Conservation (phyloP, 2,888 invertebrate species). For the Cataglyphis albicans region DNA sequence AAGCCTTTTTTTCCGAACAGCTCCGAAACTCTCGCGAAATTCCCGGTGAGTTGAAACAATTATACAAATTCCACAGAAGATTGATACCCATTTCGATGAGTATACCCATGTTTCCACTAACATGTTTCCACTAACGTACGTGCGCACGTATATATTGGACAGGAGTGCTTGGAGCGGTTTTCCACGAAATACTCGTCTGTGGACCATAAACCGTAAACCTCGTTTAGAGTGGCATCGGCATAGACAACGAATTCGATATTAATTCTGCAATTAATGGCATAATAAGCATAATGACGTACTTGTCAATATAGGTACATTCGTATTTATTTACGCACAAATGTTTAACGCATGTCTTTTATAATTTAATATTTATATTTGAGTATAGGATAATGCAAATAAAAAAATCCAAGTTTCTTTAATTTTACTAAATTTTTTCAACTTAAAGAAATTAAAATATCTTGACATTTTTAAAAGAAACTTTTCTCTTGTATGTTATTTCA, state of each 20-base stretch:
- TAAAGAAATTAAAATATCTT: neutral
- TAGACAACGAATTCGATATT: constrained; percentile 12
- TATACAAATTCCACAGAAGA: constrained; percentile 73
- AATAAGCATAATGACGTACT: neutral
- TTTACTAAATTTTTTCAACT: neutral
- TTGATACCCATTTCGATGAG: constrained; percentile 65
- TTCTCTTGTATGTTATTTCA: neutral
- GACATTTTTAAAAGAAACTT: neutral
- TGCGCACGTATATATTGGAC: constrained; percentile 45
- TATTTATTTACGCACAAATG: neutral
- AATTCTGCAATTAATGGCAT: neutral
- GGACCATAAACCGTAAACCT: constrained; percentile 18
- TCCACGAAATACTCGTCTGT: constrained; percentile 44
- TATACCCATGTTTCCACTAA: constrained; percentile 40
- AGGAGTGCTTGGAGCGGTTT: constrained; percentile 35
- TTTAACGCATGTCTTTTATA: neutral
- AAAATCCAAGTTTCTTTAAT: neutral
- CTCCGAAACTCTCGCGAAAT: constrained; percentile 48
- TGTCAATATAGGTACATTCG: neutral
- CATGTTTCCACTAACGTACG: constrained; percentile 45
- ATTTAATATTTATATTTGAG: neutral
- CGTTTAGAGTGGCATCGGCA: neutral
- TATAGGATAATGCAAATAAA: neutral
- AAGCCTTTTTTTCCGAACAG: constrained; percentile 50
- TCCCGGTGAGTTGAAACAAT: constrained; percentile 70